Evolutionary conservation across 1,140 invertebrate genomes (phyloP), one percentile per base, ranked within the genome.

Genomic region (Drosophila melanica): DNA sequence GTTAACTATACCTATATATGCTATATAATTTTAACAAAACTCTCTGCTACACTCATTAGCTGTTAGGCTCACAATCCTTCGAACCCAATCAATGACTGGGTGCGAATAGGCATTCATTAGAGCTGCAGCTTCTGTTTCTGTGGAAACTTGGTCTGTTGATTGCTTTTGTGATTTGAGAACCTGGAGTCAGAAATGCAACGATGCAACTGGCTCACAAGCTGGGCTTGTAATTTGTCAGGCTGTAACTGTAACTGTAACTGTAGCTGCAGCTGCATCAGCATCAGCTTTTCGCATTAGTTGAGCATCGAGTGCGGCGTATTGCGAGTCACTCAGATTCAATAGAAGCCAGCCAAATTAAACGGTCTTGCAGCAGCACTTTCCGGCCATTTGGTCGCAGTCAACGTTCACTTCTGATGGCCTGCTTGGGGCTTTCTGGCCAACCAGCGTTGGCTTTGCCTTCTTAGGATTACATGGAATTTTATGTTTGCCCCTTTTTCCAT

Each of bases 261-360:
- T 37, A 53, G 50, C 5, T 23, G 27, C 3, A 20, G 47, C 27
- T 45, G 42, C 54, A 39, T 14, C 58, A 18, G 45, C 33, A 62
- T 41, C 14, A 37, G 7, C 45, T 39, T 5, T 45, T 20, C 14
- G 20, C 14, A 59, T 60, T 41, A 48, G 53, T 35, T 41, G 23
- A 44, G 41, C 44, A 57, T 39, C 35, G 23, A 35, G 5, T 47
- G 14, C n/a, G 10, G 42, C 12, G 41, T 41, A 41, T 18, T 58
- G 53, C 51, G 8, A 58, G 54, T 66, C 64, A 60, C 47, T 67
- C 35, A 50, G 14, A 12, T 4, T 10, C 2, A 23, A 23, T 23
- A 23, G 27, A 27, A 63, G 16, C n/a, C 16, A 23, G 3, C 8
- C 42, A 23, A 14, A 41, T 23, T 11, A 41, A 30, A 58, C 33